phyloP scores from a whole-genome alignment of 2,113 vertebrate species.

The Triplophysa siluroides region DNA sequence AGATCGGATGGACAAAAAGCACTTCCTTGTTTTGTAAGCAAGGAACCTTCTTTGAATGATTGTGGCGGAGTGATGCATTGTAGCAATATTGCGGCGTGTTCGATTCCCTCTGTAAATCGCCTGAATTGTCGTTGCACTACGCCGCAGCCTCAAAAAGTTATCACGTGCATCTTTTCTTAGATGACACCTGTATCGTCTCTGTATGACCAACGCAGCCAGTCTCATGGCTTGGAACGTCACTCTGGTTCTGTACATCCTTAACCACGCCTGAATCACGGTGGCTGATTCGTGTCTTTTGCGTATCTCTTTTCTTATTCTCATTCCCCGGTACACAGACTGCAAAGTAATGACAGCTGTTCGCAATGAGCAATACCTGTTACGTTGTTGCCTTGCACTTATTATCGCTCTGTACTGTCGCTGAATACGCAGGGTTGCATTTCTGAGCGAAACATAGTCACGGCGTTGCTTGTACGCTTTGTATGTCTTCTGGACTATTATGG shows the following conservation, averaged over 20 bases:
- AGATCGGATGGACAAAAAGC: slow-evolving; percentile 69
- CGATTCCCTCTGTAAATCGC: slow-evolving; percentile 68
- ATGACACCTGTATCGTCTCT: slow-evolving; percentile 66
- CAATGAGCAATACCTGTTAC: slow-evolving; percentile 57
- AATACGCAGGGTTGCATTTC: slow-evolving; percentile 62
- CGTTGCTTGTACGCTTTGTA: slow-evolving; percentile 64
- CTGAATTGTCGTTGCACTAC: slow-evolving; percentile 67
- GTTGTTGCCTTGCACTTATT: slow-evolving; percentile 57
- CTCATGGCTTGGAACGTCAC: slow-evolving; percentile 62
- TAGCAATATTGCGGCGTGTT: slow-evolving; percentile 63
- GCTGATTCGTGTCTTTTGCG: slow-evolving; percentile 62
- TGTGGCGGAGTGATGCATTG: slow-evolving; percentile 59
- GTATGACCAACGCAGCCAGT: slow-evolving; percentile 65
- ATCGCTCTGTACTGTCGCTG: slow-evolving; percentile 73
- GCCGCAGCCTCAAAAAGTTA: slow-evolving; percentile 60
- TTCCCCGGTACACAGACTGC: slow-evolving; percentile 68
- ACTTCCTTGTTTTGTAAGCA: slow-evolving; percentile 58
- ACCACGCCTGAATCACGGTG: slow-evolving; percentile 65
- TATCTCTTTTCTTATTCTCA: slow-evolving; percentile 58
- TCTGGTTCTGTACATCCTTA: slow-evolving; percentile 63
- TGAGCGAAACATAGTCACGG: slow-evolving; percentile 67
- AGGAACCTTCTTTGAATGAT: slow-evolving; percentile 76
- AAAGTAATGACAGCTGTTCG: slow-evolving; percentile 61
- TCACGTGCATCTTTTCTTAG: slow-evolving; percentile 56
- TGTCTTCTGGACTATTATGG: slow-evolving; percentile 70